These are phyloP conservation scores for Andrena fulva DNA, from an alignment of 2,888 invertebrate genomes.

Conservation along the genomic window DNA sequence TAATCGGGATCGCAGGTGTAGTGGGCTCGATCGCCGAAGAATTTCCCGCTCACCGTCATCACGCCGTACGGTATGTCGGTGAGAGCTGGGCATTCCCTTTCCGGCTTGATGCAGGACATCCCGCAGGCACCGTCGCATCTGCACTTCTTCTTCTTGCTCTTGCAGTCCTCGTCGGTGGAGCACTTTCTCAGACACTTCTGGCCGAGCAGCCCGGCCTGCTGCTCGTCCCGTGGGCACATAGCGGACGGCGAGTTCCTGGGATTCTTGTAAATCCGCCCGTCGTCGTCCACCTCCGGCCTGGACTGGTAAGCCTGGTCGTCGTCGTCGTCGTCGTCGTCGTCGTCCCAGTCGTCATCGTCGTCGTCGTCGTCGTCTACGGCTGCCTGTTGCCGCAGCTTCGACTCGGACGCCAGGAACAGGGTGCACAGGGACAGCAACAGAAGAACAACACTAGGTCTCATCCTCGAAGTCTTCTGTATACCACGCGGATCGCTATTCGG, in stretches of 20 bases:
- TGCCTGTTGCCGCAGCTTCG: constrained; percentile 80
- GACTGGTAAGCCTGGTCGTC: constrained; percentile 82
- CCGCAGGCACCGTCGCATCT: constrained; percentile 98
- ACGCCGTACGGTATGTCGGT: constrained; percentile 92
- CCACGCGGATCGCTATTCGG: not conserved
- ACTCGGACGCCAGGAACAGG: constrained; percentile 76
- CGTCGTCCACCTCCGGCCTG: constrained; percentile 89
- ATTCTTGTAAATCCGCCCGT: constrained; percentile 94
- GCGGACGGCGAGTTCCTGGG: constrained; percentile 95
- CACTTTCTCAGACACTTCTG: constrained; percentile 97
- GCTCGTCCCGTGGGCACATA: constrained; percentile 94
- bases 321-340: constrained; percentile 83
- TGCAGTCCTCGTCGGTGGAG: constrained; percentile 97
- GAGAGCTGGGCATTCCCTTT: constrained; percentile 94
- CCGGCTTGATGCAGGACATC: constrained; percentile 98
- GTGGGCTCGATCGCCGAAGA: constrained; percentile 93
- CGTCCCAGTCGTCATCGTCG: constrained; percentile 80
- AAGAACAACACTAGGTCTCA: constrained; percentile 77
- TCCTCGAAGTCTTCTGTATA: constrained; percentile 53
- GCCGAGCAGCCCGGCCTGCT: constrained; percentile 92
- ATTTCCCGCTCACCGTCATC: constrained; percentile 90
- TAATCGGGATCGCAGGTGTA: constrained; percentile 96
- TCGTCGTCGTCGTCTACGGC: constrained; percentile 81
- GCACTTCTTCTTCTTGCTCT: constrained; percentile 98
- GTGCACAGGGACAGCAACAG: constrained; percentile 76